phyloP scores from a whole-genome alignment of 2,113 vertebrate genomes.

The Sceloporus tristichus region DNA sequence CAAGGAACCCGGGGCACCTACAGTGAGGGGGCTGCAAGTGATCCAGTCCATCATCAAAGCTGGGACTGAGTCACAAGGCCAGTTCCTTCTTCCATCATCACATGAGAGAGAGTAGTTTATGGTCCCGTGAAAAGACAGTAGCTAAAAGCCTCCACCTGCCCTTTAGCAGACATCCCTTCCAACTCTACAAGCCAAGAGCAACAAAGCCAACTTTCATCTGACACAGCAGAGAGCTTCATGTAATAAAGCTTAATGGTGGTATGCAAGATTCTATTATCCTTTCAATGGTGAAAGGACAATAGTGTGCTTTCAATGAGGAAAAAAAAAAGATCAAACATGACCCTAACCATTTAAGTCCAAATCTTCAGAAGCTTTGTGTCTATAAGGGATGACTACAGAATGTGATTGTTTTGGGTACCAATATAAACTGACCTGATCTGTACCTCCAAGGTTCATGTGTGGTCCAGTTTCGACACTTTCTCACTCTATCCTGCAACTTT shows the following conservation, averaged over 20 bases:
- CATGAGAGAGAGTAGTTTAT: background rate
- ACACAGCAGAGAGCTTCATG: background rate
- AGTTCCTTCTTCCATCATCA: background rate
- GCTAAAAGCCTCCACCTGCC: background rate
- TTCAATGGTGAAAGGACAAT: background rate
- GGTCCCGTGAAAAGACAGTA: too few relatives aligned
- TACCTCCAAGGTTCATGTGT: background rate
- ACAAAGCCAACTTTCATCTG: background rate
- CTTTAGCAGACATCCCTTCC: background rate
- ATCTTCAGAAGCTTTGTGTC: background rate
- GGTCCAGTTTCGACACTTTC: too few relatives aligned
- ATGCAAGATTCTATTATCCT: too few relatives aligned
- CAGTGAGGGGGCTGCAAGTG: background rate
- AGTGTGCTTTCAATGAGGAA: too few relatives aligned
- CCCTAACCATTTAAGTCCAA: background rate
- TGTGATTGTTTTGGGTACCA: background rate
- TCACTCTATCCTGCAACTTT: background rate
- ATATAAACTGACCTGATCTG: background rate
- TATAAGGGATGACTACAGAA: background rate
- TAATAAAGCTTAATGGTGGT: too few relatives aligned
- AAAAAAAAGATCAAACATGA: background rate
- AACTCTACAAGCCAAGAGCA: background rate
- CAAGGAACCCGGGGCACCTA: background rate
- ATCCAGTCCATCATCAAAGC: background rate
- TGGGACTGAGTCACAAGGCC: background rate